Evolutionary conservation across 1,140 invertebrate genomes (phyloP).

Genomic region (Aphis craccivora): DNA sequence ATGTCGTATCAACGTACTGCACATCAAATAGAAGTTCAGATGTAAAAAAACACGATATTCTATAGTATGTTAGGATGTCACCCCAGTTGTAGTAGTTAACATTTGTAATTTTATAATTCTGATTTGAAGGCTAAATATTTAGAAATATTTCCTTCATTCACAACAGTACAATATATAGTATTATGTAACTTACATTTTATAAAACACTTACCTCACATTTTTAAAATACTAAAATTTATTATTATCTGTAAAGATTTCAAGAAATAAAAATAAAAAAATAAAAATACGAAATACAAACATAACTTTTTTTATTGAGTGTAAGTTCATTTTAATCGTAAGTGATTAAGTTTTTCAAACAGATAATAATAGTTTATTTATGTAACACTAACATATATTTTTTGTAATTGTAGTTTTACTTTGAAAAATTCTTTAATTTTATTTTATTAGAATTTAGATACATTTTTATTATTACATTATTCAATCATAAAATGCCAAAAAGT

Average conservation of each 20-base stretch:
- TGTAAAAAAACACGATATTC: too few species aligned
- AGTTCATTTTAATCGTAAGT: not conserved
- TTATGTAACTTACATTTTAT: not conserved
- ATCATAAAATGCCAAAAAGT: too few species aligned
- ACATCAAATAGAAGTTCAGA: too few species aligned
- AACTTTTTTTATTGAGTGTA: not conserved
- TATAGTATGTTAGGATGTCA: too few species aligned
- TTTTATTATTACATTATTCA: too few species aligned
- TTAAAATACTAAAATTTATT: not conserved
- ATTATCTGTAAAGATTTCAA: not conserved
- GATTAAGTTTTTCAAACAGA: too few species aligned
- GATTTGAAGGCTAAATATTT: not conserved
- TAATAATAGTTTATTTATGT: too few species aligned
- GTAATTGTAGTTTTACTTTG: not conserved
- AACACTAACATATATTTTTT: not conserved
- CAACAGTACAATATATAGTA: not conserved
- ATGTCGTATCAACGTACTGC: too few species aligned
- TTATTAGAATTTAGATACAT: not conserved
- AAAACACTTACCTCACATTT: not conserved
- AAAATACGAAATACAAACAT: not conserved
- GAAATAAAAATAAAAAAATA: not conserved
- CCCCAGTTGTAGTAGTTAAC: too few species aligned
- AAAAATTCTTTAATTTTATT: not conserved
- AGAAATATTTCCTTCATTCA: not conserved
- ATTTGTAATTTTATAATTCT: too few species aligned